A percentile compares a stretch with the other conserved stretches of the same genome.
These are phyloP conservation scores for Stictonetta naevosa DNA, from an alignment of 2,113 vertebrate species.

Conservation along the genomic window DNA sequence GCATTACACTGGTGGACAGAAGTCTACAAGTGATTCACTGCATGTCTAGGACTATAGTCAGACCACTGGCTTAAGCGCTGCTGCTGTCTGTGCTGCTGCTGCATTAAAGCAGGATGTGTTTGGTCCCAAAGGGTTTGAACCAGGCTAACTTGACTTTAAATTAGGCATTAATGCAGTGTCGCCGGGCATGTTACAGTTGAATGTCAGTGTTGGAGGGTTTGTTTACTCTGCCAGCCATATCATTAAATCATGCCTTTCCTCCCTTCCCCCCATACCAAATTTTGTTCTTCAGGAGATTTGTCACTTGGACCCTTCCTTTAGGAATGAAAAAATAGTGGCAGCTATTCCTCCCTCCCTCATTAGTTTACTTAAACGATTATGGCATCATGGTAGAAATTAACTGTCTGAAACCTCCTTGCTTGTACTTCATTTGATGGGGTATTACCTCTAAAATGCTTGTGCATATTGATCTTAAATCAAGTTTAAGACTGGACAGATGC, in stretches of 20 bases:
- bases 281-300: slow-evolving; percentile 22
- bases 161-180: slow-evolving; percentile 9
- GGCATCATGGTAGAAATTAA: background rate
- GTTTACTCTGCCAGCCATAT: slow-evolving; percentile 36
- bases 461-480: background rate
- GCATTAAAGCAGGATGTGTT: slow-evolving; percentile 3
- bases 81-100: background rate
- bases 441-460: background rate
- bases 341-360: background rate
- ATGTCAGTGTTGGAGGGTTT: slow-evolving; percentile 7
- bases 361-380: slow-evolving; percentile 24
- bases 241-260: slow-evolving; percentile 39
- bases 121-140: background rate
- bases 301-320: slow-evolving; percentile 20
- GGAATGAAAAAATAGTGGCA: background rate
- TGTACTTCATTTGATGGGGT: background rate
- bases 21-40: background rate
- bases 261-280: background rate
- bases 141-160: slow-evolving; percentile 11
- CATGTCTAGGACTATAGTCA: background rate
- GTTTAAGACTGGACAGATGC: background rate
- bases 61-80: background rate
- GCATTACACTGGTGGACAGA: background rate
- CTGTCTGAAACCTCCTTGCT: background rate
- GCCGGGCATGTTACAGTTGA: background rate